Evolutionary conservation across 2,113 vertebrate species (phyloP).

Genomic region (Hyla sarda): DNA sequence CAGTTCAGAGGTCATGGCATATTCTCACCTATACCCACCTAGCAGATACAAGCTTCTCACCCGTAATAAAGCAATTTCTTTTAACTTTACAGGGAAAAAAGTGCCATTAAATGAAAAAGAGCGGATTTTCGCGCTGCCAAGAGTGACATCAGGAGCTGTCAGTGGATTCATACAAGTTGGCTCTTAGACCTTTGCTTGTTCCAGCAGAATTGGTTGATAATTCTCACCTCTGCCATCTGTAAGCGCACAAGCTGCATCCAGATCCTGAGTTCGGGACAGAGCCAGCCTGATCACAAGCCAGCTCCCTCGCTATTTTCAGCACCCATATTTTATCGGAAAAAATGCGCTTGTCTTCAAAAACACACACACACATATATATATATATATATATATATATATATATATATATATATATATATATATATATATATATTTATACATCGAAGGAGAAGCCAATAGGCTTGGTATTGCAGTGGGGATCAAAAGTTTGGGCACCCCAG

Average conservation of each 20-base stretch:
- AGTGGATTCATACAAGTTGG: conserved; percentile 47
- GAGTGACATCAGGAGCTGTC: conserved; percentile 54
- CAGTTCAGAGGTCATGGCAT: no score
- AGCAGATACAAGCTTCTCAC: no score
- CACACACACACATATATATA: neutral
- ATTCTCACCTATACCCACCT: neutral
- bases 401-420: no score
- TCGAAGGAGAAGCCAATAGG: no score
- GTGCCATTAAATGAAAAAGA: conserved; percentile 10
- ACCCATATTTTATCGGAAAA: conserved; percentile 22
- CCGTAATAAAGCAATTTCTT: neutral
- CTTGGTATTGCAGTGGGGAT: no score
- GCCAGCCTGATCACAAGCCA: conserved; percentile 29
- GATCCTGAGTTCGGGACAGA: conserved; percentile 21
- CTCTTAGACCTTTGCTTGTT: conserved; percentile 47
- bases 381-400: no score
- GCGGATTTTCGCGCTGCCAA: conserved; percentile 21
- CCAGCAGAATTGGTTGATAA: conserved; percentile 51
- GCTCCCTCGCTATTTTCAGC: conserved; percentile 39
- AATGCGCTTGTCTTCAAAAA: neutral
- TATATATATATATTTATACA: no score
- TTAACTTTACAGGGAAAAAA: conserved; percentile 8
- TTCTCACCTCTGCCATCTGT: conserved; percentile 57
- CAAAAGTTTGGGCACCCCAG: no score
- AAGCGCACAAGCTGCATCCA: conserved; percentile 30